Evolutionary conservation across 2,888 invertebrate species (phyloP).

Genomic region (Proisotoma minuta): DNA sequence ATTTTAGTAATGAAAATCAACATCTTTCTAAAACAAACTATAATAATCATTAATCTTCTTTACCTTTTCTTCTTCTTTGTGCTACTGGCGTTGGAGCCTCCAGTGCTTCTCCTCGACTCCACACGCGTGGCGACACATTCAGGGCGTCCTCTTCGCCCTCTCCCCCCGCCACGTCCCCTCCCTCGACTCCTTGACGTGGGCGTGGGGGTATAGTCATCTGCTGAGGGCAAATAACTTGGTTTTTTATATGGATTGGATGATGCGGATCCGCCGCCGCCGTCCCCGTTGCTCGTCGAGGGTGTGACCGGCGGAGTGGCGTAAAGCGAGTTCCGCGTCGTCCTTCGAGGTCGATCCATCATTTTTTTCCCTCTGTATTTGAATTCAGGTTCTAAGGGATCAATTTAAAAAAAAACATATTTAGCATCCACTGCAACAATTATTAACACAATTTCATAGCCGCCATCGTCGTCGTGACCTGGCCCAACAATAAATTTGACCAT

Average conservation of each 20-base stretch:
- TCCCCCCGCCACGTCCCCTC: conserved; percentile 42
- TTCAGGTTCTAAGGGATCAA: too few relatives aligned
- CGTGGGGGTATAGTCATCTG: conserved; percentile 56
- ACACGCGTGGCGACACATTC: conserved; percentile 45
- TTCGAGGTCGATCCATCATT: conserved; percentile 31
- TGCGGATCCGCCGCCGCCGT: neutral
- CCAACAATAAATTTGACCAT: too few relatives aligned
- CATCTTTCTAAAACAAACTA: neutral
- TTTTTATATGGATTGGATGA: conserved; percentile 44
- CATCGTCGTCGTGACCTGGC: too few relatives aligned
- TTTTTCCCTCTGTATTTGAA: too few relatives aligned
- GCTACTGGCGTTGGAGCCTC: conserved; percentile 59
- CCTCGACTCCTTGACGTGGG: conserved; percentile 55
- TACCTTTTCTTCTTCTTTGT: conserved; percentile 56
- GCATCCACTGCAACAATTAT: too few relatives aligned
- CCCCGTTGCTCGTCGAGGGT: conserved; percentile 19
- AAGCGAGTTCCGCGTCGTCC: conserved; percentile 29
- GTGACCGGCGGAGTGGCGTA: conserved; percentile 19
- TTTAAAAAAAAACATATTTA: too few relatives aligned
- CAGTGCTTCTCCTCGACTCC: conserved; percentile 64
- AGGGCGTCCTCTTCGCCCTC: conserved; percentile 28
- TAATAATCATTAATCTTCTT: conserved; percentile 50
- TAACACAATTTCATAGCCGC: too few relatives aligned
- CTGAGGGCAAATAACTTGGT: conserved; percentile 39
- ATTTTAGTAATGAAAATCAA: neutral